Evolutionary conservation across 2,113 vertebrate genomes (phyloP).

Genomic region (Protobothrops flavoviridis): DNA sequence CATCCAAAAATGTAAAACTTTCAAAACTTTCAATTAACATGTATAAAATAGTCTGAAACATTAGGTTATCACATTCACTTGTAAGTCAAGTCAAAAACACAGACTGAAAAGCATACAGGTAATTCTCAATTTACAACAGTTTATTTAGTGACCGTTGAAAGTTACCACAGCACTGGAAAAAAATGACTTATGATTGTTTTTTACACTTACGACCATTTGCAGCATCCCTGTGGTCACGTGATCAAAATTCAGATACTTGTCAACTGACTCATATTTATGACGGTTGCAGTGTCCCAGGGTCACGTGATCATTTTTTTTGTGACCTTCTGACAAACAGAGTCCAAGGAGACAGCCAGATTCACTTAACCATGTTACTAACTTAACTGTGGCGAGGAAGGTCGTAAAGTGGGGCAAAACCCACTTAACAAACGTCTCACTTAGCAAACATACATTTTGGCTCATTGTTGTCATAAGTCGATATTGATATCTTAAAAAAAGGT

Average conservation of each 20-base stretch:
- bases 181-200: not conserved
- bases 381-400: not conserved
- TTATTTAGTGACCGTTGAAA: not conserved
- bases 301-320: not conserved
- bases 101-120: not conserved
- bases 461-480: not conserved
- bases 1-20: not conserved
- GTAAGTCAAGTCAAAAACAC: not conserved
- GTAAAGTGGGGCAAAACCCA: not conserved
- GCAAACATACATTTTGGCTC: not conserved
- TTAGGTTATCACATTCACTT: not conserved
- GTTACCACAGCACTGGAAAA: not conserved
- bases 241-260: not conserved
- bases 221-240: not conserved
- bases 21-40: not conserved
- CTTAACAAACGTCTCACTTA: not conserved
- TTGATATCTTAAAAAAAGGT: not conserved
- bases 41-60: not conserved
- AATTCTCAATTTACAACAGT: not conserved
- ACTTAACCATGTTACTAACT: not conserved
- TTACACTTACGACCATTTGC: not conserved
- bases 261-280: not conserved
- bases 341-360: not conserved
- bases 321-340: not conserved
- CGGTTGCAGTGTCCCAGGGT: not conserved